These are phyloP conservation scores for Scolanthus callimorphus DNA, from an alignment of 92 coral and sea anemone genomes.

Conservation along the genomic window DNA sequence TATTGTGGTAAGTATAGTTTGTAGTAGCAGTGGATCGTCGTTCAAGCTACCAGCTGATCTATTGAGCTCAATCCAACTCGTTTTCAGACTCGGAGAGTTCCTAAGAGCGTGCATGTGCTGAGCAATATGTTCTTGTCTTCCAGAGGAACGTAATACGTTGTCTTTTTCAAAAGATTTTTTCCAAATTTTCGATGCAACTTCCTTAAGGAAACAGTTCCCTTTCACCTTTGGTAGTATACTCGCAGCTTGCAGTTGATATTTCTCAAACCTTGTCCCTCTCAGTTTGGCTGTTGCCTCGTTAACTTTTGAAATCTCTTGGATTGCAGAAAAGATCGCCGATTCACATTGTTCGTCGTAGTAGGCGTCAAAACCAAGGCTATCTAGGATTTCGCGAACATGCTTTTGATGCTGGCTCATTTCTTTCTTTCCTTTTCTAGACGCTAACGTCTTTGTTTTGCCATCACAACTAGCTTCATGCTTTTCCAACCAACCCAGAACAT, in stretches of 20 bases:
- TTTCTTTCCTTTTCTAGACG: slow-evolving; percentile 2
- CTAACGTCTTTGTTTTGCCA: too few species aligned
- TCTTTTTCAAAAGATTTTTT: slow-evolving; percentile 9
- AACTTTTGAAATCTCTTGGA: slow-evolving; percentile 1
- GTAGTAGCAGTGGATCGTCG: slow-evolving; percentile 15
- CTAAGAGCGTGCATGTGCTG: slow-evolving; percentile 15
- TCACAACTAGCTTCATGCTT: too few species aligned
- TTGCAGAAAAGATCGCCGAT: too few species aligned
- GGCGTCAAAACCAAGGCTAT: slow-evolving; percentile 5
- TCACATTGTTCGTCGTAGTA: too few species aligned
- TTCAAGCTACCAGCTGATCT: too few species aligned
- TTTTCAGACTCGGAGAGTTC: not conserved
- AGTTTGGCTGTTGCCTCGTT: slow-evolving; percentile 4
- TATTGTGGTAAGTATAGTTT: slow-evolving; percentile 11
- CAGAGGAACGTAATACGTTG: slow-evolving; percentile 4
- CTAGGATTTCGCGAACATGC: not conserved
- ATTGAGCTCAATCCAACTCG: slow-evolving; percentile 15
- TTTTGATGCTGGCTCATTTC: not conserved
- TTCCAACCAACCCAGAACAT: too few species aligned
- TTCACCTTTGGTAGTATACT: slow-evolving; percentile 2
- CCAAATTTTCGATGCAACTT: slow-evolving; percentile 2
- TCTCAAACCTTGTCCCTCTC: slow-evolving; percentile 18
- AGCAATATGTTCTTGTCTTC: slow-evolving; percentile 21
- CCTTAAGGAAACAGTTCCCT: not conserved
- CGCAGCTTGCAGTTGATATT: slow-evolving; percentile 6